Conservation (phyloP, 2,113 vertebrate genomes). For the Chelonoidis abingdonii region DNA sequence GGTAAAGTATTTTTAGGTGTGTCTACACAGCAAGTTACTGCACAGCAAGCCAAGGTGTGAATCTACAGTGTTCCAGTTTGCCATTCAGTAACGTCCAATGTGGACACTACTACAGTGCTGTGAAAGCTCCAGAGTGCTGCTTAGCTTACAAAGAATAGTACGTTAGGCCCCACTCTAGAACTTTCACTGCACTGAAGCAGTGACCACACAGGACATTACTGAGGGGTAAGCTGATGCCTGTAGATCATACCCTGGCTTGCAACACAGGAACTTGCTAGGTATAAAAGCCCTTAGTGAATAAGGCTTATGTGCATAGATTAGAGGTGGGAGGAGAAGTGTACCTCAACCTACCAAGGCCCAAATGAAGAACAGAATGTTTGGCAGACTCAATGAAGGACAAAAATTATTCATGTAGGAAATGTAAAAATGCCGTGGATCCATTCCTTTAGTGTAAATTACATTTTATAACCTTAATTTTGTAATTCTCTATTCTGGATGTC, state of each 20-base stretch:
- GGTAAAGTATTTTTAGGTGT: not conserved
- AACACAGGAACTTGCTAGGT: not conserved
- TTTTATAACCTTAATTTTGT: conserved; percentile 58
- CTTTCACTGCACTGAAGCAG: too few relatives aligned
- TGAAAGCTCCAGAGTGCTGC: too few relatives aligned
- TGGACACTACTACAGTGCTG: not conserved
- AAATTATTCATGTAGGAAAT: conserved; percentile 58
- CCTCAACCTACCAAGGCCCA: not conserved
- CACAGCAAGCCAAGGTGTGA: too few relatives aligned
- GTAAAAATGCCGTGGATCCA: conserved; percentile 42
- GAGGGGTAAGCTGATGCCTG: not conserved
- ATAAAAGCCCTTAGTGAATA: not conserved
- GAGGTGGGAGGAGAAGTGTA: not conserved
- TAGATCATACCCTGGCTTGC: not conserved
- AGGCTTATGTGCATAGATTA: not conserved
- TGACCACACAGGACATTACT: not conserved
- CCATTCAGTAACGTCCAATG: not conserved
- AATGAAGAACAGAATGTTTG: not conserved
- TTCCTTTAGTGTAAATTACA: conserved; percentile 35
- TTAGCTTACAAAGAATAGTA: too few relatives aligned
- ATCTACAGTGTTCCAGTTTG: too few relatives aligned
- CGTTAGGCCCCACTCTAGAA: too few relatives aligned
- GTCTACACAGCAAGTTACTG: too few relatives aligned
- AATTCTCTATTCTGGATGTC: not conserved
- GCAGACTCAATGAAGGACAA: conserved; percentile 37